Percentiles rank a stretch among this genome's conserved stretches.
Evolutionary conservation across 2,888 invertebrate genomes (phyloP).

Genomic region (Pocota personata): DNA sequence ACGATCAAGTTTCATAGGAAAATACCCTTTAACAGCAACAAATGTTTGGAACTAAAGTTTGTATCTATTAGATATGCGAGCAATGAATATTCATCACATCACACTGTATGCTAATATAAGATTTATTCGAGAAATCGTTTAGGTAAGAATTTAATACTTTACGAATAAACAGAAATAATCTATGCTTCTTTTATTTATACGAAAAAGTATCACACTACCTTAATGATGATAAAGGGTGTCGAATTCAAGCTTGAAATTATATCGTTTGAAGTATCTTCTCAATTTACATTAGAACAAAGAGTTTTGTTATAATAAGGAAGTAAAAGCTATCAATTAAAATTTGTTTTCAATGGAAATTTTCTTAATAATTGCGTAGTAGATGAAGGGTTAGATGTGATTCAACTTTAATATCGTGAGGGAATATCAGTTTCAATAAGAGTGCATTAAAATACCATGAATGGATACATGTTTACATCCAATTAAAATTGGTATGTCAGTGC

Average conservation of each 20-base stretch:
- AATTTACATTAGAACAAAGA: not conserved
- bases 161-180: not conserved
- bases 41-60: too few species aligned
- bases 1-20: not conserved
- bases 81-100: not conserved
- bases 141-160: not conserved
- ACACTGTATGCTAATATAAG: not conserved
- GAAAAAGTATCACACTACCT: not conserved
- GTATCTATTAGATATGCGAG: not conserved
- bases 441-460: too few species aligned
- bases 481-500: too few species aligned
- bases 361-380: not conserved
- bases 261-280: not conserved
- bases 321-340: not conserved
- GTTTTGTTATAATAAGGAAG: not conserved
- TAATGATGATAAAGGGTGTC: not conserved
- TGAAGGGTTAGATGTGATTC: too few species aligned
- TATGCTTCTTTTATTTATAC: not conserved
- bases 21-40: not conserved
- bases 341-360: not conserved
- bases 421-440: too few species aligned
- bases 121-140: too few species aligned
- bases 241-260: not conserved
- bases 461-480: too few species aligned
- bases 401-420: too few species aligned